Base-by-base conservation (phyloP, 2,888 invertebrate species). In the Euclidia mi region DNA sequence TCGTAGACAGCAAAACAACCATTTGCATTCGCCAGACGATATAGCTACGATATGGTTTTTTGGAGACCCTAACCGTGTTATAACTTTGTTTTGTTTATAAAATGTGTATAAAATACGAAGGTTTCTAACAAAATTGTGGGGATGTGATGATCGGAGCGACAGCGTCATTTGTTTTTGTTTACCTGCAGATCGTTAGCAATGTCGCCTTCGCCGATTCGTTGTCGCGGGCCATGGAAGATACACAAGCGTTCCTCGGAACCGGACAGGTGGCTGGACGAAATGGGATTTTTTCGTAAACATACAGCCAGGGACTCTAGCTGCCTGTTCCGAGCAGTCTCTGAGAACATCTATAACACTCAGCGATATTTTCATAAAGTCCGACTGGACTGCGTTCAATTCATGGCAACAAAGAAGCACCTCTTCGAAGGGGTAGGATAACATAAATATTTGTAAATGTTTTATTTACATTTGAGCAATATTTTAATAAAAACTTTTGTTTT, bases 281-380 rank as follows among this genome's bases (percentile, higher is more conserved):
- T 97, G 85, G 97, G 97, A 34, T 96, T 96, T 81, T 98, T 97
- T 87, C 95, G 98, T 74, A 99, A 99, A 94, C 97, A 97, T 80
- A 97, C 97, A 12, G 98, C 98, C 48, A 96, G 97, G 79, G 98
- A 99, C 94, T 97, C 98, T 46, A 97, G 97, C 58, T 98, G 98
- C 83, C 94, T 99, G 42, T 99, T 98, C 90, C 96, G 98, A 75
- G 97, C 97, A 9, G 96, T 98, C 46, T 97, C 98, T 31, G 98
- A 99, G 90, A 98, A 98, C 91, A 95, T 97, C 72, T 96, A 92
- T 77, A 95, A 95, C 50, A 95, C 95, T 17, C 96, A 98, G 91
- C 91, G 96, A 66, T 96, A 96, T 87, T 98, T 98, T 85, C 95
- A 96, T 75, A 95, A 95, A 80, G 96, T 98, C 46, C 95, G 98